Evolutionary conservation across 2,888 invertebrate species (phyloP), one percentile per base, ranked within the genome.

Genomic region (Drosophila anceps): DNA sequence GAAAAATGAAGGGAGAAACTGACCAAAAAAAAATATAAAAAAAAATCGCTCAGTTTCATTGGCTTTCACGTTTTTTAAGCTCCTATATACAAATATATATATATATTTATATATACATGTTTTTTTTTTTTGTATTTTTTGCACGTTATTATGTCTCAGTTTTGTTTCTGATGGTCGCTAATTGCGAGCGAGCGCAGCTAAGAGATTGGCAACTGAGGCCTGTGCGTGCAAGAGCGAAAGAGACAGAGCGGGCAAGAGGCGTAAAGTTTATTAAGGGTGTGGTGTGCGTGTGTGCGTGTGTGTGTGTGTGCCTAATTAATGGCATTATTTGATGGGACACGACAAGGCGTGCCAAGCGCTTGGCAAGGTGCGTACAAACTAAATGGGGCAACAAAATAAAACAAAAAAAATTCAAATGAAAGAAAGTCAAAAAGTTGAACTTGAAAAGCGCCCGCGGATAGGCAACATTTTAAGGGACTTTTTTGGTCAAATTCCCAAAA

Each of bases 291-390:
- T 57, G 41, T 51, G 43, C 62, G 41, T 59, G 51, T 67, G 71
- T 67, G 76, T 73, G 67, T 69, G 69, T 78, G 75, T 76, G 70
- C 71, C 89, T 85, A 85, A 86, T 84, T 85, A 87, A 87, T 87
- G 82, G 76, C 82, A 87, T 87, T 85, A 84, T 86, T 84, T 88
- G 83, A 85, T 85, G 78, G 68, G 43, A 63, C 73, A 59, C 58
- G 57, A 57, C 54, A 35, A 27, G 63, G 54, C 53, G n/a, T 70
- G 75, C 84, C 84, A 69, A 76, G 61, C 79, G 76, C 73, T 70
- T 69, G 35, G 60, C 60, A 79, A 82, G 83, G 70, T 73, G 80
- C 70, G 69, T 73, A 66, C 44, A 55, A 55, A 46, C 50, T 70
- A 73, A 65, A 69, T 73, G 51, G n/a, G 33, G 43, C 59, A 39